These are phyloP conservation scores for Vimba vimba DNA, from an alignment of 2,113 vertebrate species.

Conservation along the genomic window DNA sequence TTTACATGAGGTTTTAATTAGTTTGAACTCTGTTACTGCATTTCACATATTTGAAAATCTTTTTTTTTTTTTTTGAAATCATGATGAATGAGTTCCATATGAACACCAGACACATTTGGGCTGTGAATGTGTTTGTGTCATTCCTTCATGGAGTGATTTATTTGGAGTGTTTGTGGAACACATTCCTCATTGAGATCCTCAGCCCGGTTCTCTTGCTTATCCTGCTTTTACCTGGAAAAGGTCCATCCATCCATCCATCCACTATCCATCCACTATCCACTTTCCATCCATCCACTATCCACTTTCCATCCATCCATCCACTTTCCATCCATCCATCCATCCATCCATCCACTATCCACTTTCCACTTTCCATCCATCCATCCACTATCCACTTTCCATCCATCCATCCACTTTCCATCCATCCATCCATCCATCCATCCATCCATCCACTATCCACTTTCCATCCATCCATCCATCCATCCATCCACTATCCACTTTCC, in stretches of 20 bases:
- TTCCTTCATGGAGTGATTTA: constrained; percentile 5
- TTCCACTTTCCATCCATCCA: no score
- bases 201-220: background rate
- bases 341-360: no score
- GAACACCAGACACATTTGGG: background rate
- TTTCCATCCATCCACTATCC: no score
- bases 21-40: background rate
- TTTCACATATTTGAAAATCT: background rate
- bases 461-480: no score
- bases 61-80: background rate
- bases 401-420: no score
- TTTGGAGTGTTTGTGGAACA: background rate
- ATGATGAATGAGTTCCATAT: background rate
- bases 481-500: no score
- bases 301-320: background rate
- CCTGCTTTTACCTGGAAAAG: background rate
- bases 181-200: background rate
- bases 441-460: background rate
- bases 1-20: background rate
- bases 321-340: no score
- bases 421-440: no score
- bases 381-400: no score
- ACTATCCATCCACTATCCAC: no score
- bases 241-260: background rate
- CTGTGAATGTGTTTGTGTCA: background rate